Evolutionary conservation across 2,888 invertebrate species (phyloP), one percentile per base, ranked within the genome.

Genomic region (Andrena hattorfiana): DNA sequence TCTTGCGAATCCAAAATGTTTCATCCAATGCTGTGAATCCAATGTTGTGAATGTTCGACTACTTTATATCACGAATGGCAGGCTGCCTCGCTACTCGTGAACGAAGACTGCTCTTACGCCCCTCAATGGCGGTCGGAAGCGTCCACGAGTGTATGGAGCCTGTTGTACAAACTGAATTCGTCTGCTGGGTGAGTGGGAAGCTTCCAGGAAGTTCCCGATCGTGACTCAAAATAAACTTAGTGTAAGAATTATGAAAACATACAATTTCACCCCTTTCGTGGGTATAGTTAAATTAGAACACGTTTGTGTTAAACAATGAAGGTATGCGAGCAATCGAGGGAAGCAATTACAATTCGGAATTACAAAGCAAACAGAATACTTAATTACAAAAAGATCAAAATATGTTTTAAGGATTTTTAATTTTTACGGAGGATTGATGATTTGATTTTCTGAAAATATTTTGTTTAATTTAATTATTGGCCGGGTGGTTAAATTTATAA

Each of bases 201-300:
- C 64, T 68, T 63, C 60, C 72, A 51, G 66, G 66, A 77, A 73
- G 42, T 23, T 60, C 54, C 30, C 60, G 7, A 30, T 16, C 20
- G 13, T 56, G 54, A 30, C 42, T 76, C 51, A 71, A 70, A 80
- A 62, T 62, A 62, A 76, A 76, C 48, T 67, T 67, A 1, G n/a
- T 7, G 23, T 26, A 42, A 30, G 16, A 70, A 75, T 59, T 66
- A 35, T n/a, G 26, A 28, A n/a, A 70, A 42, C 51, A 62, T 32
- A 28, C 6, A 10, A 26, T 54, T 69, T 35, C 28, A 32, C 2
- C 32, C 26, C 2, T 67, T 48, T 8, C 16, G 10, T 32, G 56
- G n/a, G 23, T 10, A 6, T 13, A 30, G n/a, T n/a, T 20, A 16
- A 54, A 10, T 56, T 20, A 42, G 30, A 35, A 28, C 16, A 20